Evolutionary conservation across 2,113 vertebrate species (phyloP), one percentile per base, ranked within the genome.

Genomic region (Condylura cristata): DNA sequence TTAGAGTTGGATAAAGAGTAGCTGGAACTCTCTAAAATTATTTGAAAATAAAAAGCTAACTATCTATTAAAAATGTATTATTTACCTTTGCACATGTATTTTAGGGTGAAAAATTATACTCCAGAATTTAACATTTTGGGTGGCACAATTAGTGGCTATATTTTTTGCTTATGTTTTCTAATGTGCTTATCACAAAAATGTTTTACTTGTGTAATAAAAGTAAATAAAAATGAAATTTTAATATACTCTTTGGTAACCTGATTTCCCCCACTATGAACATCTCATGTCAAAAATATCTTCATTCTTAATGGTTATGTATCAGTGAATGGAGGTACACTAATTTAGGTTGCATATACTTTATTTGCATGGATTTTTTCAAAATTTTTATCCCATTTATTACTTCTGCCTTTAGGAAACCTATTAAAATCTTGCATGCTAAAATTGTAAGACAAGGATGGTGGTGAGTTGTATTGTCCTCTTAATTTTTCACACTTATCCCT

Each of bases 51-150:
- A 88, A 56, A 56, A 84, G 13, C 32, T 65, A 76, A 44, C 39
- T 65, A 46, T 30, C 28, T 30, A 34, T 66, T 85, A 44, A 86
- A 86, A 93, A 46, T n/a, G 9, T 34, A 30, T 48, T 13, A 20
- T 41, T 48, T 46, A 41, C n/a, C 11, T 56, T 53, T 61, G 30
- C 32, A 87, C 20, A 72, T 89, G 46, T 72, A 41, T 46, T n/a
- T 28, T 14, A 32, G 7, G n/a, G 16, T 7, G 6, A 94, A 61
- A 72, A 60, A n/a, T 34, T 41, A 78, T 48, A 86, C 56, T 79
- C 34, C 60, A 78, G 32, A 51, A 90, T 70, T 90, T 93, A 93
- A 71, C n/a, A 91, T 61, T 86, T 76, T 93, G 5, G 18, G 90
- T 83, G 63, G n/a, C 53, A 5, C 14, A 83, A 32, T 78, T 79